These are phyloP conservation scores for Microctenopoma steveboyesi DNA, from an alignment of 2,797 vertebrate genomes.

Conservation along the genomic window DNA sequence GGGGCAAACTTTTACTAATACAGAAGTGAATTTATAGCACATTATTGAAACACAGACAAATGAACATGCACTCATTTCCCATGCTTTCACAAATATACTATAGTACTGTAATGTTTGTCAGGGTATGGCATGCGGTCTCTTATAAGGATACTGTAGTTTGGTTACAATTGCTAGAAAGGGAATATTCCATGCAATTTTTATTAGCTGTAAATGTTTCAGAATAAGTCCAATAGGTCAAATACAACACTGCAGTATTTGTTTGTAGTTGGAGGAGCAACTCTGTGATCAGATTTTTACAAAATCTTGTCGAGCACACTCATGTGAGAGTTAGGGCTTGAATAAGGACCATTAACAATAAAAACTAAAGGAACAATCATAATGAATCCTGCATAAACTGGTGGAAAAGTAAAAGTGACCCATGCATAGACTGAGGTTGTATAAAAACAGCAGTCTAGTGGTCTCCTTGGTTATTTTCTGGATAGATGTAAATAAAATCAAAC, in stretches of 20 bases:
- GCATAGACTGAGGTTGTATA: no score
- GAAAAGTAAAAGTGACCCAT: no score
- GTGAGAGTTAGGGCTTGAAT: neutral
- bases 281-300: no score
- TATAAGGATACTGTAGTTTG: neutral
- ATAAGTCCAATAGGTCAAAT: no score
- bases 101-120: slow-evolving; percentile 7
- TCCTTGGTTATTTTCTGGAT: neutral
- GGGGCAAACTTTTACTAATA: no score
- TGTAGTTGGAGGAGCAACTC: no score
- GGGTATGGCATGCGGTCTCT: neutral
- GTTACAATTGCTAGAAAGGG: neutral
- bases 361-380: no score
- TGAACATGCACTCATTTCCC: slow-evolving; percentile 9
- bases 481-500: neutral
- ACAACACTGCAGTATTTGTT: no score
- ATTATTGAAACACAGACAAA: neutral
- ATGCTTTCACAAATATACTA: neutral
- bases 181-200: neutral
- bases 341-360: neutral
- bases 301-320: neutral
- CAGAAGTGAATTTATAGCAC: neutral
- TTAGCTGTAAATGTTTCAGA: no score
- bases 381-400: no score
- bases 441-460: neutral